These are phyloP conservation scores for Lomographa bimaculata DNA, from an alignment of 2,888 invertebrate genomes.

Conservation along the genomic window DNA sequence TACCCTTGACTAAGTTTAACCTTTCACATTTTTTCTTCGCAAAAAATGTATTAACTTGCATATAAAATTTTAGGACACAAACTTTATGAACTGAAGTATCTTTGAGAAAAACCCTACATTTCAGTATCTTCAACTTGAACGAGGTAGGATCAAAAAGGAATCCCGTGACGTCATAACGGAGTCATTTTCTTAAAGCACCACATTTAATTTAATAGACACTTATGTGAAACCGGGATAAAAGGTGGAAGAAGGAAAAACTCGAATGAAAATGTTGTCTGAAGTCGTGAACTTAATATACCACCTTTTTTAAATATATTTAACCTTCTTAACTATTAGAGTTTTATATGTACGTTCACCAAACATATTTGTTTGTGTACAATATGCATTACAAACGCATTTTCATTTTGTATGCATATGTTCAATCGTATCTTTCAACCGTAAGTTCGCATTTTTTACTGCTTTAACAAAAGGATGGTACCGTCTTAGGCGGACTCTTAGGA, in stretches of 20 bases:
- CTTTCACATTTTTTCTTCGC: conserved; percentile 4
- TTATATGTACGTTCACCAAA: too few species aligned
- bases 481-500: too few species aligned
- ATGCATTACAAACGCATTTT: too few species aligned
- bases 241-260: conserved; percentile 31
- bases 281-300: conserved; percentile 12
- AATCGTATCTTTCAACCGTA: too few species aligned
- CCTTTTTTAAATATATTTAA: background rate
- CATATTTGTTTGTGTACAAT: too few species aligned
- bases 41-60: conserved; percentile 5
- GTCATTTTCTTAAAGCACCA: conserved; percentile 52
- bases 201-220: conserved; percentile 60
- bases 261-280: conserved; percentile 30
- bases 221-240: conserved; percentile 43
- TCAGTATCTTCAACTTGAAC: conserved; percentile 34
- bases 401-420: too few species aligned
- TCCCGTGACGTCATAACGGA: conserved; percentile 49
- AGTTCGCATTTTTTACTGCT: too few species aligned
- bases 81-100: conserved; percentile 18
- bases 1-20: too few species aligned
- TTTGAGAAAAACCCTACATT: conserved; percentile 27
- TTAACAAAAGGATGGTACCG: too few species aligned
- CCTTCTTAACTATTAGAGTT: too few species aligned
- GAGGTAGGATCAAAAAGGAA: conserved; percentile 54
- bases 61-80: conserved; percentile 14